These are phyloP conservation scores for Passer montanus DNA, from an alignment of 2,113 vertebrate genomes.

Conservation along the genomic window DNA sequence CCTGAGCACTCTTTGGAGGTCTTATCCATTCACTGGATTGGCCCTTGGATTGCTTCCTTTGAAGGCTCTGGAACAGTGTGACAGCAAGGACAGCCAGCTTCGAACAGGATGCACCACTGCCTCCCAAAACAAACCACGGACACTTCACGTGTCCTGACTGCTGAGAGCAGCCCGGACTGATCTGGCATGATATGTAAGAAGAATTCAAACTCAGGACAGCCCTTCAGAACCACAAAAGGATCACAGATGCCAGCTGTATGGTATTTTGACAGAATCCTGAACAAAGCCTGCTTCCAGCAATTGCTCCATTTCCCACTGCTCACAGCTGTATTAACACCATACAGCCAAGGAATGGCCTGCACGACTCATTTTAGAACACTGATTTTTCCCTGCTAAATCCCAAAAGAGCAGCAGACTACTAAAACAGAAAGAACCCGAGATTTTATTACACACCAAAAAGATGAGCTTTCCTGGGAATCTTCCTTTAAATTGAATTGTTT, in stretches of 20 bases:
- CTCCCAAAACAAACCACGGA: background rate
- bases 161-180: rapidly evolving
- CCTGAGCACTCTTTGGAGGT: background rate
- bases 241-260: background rate
- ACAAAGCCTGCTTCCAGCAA: background rate
- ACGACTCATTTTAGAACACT: background rate
- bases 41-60: background rate
- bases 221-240: background rate
- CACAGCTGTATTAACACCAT: background rate
- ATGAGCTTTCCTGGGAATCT: background rate
- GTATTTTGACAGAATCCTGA: slow-evolving; percentile 13
- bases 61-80: background rate
- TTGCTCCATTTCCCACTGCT: slow-evolving; percentile 19
- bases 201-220: background rate
- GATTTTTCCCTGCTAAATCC: background rate
- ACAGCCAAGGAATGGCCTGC: background rate
- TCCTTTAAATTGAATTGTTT: background rate
- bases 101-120: background rate
- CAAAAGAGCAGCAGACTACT: slow-evolving; percentile 8
- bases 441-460: background rate
- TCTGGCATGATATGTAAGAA: background rate
- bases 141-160: background rate
- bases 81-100: background rate
- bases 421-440: background rate
- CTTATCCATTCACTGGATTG: background rate